A percentile compares a stretch with the other conserved stretches of the same genome.
phyloP scores from a whole-genome alignment of 2,113 vertebrate genomes.

The Planiliza haematocheilus region DNA sequence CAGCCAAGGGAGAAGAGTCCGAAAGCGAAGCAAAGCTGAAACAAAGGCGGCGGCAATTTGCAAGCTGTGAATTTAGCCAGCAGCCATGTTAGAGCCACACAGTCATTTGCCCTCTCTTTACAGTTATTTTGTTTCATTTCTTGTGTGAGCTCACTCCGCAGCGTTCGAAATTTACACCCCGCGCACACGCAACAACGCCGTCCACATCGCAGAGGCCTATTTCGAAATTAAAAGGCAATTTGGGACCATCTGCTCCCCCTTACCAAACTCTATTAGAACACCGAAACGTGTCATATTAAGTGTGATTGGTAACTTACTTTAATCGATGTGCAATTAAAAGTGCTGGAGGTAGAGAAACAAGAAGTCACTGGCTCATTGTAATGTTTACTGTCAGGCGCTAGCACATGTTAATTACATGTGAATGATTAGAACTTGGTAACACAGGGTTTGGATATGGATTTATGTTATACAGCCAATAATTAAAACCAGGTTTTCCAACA shows the following conservation, averaged over 20 bases:
- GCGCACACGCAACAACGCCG: background rate
- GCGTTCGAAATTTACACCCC: background rate
- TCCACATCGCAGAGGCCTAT: background rate
- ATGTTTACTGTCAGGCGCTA: constrained; percentile 40
- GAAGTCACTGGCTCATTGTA: constrained; percentile 32
- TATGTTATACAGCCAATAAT: background rate
- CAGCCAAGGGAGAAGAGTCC: constrained; percentile 50
- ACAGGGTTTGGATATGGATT: background rate
- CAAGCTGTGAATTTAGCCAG: constrained; percentile 61
- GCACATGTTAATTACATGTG: constrained; percentile 54
- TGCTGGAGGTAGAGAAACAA: constrained; percentile 31
- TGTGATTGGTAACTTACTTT: constrained; percentile 44
- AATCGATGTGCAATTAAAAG: constrained; percentile 65
- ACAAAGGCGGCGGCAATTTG: constrained; percentile 43
- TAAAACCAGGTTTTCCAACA: no score
- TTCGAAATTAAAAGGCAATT: constrained; percentile 52
- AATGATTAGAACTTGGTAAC: constrained; percentile 30
- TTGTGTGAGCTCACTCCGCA: background rate
- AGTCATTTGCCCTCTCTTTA: constrained; percentile 54
- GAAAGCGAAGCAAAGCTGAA: constrained; percentile 53
- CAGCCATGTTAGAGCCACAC: constrained; percentile 51
- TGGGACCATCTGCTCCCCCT: constrained; percentile 46
- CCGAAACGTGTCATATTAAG: constrained; percentile 51
- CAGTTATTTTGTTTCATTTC: constrained; percentile 6
- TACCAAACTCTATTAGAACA: constrained; percentile 14